A percentile compares a stretch with the other conserved stretches of the same genome.
phyloP scores from a whole-genome alignment of 2,888 invertebrate species.

The Spicauda simplicius region DNA sequence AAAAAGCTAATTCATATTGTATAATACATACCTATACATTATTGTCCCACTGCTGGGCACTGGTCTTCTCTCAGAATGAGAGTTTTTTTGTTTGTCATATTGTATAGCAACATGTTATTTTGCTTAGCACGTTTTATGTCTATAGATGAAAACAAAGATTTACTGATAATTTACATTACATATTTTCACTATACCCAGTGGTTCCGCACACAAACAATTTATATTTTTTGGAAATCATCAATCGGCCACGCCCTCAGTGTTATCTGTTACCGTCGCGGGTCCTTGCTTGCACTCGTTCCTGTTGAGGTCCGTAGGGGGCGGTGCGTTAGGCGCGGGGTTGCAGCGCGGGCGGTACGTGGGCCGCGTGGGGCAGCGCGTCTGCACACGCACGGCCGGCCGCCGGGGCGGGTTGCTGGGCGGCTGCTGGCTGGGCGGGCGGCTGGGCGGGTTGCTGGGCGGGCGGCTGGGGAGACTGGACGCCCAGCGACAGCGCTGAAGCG shows the following conservation, averaged over 20 bases:
- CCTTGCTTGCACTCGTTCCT: conserved; percentile 48
- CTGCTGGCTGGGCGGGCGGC: conserved; percentile 34
- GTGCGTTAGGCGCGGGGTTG: conserved; percentile 53
- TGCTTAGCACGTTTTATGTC: too few relatives aligned
- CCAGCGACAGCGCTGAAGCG: conserved; percentile 58
- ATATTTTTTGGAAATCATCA: neutral
- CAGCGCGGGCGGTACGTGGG: conserved; percentile 44
- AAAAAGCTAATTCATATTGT: too few relatives aligned
- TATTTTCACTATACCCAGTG: too few relatives aligned
- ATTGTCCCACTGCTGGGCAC: too few relatives aligned
- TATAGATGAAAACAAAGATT: too few relatives aligned
- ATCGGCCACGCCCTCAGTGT: conserved; percentile 9
- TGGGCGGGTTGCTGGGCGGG: conserved; percentile 36
- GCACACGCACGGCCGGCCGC: conserved; percentile 32
- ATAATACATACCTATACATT: too few relatives aligned
- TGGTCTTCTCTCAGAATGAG: too few relatives aligned
- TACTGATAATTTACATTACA: too few relatives aligned
- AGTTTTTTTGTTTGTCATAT: too few relatives aligned
- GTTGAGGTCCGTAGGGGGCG: conserved; percentile 44
- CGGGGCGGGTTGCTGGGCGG: too few relatives aligned
- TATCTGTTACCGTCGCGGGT: conserved; percentile 30
- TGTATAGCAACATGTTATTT: too few relatives aligned
- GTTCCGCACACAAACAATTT: too few relatives aligned
- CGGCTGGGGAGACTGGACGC: conserved; percentile 45
- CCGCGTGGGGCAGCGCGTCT: conserved; percentile 41